Evolutionary conservation across 2,888 invertebrate species (phyloP).

Genomic region (Luffia ferchaultella): DNA sequence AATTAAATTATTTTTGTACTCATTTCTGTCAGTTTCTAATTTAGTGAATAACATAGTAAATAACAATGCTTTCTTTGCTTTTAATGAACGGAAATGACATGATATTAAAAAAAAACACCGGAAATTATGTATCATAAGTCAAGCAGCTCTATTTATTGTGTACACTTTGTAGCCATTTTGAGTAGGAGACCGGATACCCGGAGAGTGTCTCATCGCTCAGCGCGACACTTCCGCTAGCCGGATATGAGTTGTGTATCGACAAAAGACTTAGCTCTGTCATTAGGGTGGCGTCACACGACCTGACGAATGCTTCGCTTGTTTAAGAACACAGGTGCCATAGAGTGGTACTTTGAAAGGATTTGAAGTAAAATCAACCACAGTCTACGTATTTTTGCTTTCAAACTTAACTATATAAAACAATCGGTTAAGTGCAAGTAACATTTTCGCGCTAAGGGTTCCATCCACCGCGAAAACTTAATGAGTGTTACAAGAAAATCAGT

Average conservation of each 20-base stretch:
- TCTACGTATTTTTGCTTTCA: not conserved
- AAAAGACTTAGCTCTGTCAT: conserved; percentile 4
- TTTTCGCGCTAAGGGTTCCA: not conserved
- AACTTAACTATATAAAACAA: not conserved
- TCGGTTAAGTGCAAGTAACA: not conserved
- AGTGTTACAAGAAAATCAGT: not conserved
- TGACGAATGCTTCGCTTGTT: too few relatives aligned
- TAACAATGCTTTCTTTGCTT: too few relatives aligned
- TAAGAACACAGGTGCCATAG: too few relatives aligned
- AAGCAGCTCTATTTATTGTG: not conserved
- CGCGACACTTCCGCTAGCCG: conserved; percentile 26
- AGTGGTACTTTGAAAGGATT: too few relatives aligned
- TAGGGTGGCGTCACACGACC: not conserved
- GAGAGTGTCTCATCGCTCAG: conserved; percentile 33
- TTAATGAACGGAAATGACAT: too few relatives aligned
- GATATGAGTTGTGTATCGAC: conserved; percentile 39
- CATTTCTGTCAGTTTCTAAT: too few relatives aligned
- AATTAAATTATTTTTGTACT: too few relatives aligned
- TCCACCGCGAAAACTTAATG: not conserved
- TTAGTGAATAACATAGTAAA: too few relatives aligned
- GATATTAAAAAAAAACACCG: too few relatives aligned
- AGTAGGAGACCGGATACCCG: conserved; percentile 7
- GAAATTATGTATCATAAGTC: not conserved
- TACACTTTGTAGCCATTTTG: not conserved
- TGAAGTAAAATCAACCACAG: not conserved